Evolutionary conservation across 1,140 invertebrate genomes (phyloP).

Genomic region (Goniozus legneri): DNA sequence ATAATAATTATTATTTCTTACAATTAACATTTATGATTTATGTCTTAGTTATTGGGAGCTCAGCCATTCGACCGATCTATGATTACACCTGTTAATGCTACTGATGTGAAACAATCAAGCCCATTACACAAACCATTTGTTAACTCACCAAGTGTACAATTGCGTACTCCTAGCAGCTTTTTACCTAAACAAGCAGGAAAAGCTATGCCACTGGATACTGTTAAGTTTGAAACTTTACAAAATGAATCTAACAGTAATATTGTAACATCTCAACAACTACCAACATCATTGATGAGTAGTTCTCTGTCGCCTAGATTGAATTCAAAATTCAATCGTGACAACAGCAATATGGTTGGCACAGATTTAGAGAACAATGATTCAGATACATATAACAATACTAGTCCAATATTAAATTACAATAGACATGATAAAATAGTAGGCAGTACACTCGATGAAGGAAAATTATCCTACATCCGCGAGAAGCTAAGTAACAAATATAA

Average conservation of each 20-base stretch:
- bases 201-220: too few relatives aligned
- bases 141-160: slow-evolving; percentile 19
- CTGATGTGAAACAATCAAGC: slow-evolving; percentile 36
- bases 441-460: slow-evolving; percentile 39
- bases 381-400: too few relatives aligned
- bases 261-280: too few relatives aligned
- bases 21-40: slow-evolving; percentile 2
- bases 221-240: too few relatives aligned
- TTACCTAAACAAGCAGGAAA: too few relatives aligned
- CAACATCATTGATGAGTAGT: too few relatives aligned
- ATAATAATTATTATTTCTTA: slow-evolving; percentile 5
- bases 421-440: slow-evolving; percentile 43
- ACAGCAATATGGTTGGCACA: too few relatives aligned
- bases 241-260: too few relatives aligned
- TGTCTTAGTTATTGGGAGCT: slow-evolving; percentile 33
- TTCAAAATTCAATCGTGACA: too few relatives aligned
- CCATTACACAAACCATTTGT: slow-evolving; percentile 29
- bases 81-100: slow-evolving; percentile 41
- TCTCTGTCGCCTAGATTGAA: too few relatives aligned
- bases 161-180: slow-evolving; percentile 51
- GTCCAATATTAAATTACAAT: too few relatives aligned
- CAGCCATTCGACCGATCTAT: slow-evolving; percentile 33
- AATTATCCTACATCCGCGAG: slow-evolving; percentile 37
- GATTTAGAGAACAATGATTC: too few relatives aligned
- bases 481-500: slow-evolving; percentile 42